phyloP scores from a whole-genome alignment of 2,888 invertebrate genomes.

The Pemphredon lugubris region DNA sequence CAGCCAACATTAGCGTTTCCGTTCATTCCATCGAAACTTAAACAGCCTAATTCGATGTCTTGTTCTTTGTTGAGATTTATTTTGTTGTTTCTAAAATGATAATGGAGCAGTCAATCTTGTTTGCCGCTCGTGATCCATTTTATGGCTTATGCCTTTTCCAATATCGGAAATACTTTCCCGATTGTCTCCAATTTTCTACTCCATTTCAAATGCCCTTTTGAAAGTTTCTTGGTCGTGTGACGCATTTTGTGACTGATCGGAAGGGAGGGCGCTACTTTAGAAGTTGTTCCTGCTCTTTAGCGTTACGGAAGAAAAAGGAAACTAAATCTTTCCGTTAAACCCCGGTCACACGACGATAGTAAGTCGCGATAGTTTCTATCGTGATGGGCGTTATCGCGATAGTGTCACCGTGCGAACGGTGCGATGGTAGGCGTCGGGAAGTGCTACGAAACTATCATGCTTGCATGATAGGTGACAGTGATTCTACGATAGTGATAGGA shows the following conservation, averaged over 20 bases:
- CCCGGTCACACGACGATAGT: neutral
- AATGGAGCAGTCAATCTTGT: slow-evolving; percentile 39
- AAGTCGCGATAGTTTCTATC: neutral
- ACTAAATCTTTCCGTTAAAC: slow-evolving; percentile 7
- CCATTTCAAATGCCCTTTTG: slow-evolving; percentile 41
- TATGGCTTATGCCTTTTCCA: slow-evolving; percentile 33
- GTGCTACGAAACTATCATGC: too few relatives aligned
- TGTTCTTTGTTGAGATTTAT: neutral
- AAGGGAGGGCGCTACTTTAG: neutral
- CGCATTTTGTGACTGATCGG: slow-evolving; percentile 26
- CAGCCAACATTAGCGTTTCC: too few relatives aligned
- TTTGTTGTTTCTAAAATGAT: slow-evolving; percentile 10
- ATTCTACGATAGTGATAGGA: too few relatives aligned
- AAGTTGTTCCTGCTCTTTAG: neutral
- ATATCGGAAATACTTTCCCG: slow-evolving; percentile 47
- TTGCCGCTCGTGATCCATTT: slow-evolving; percentile 36
- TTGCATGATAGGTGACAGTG: too few relatives aligned
- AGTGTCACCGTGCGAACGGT: too few relatives aligned
- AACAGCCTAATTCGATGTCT: neutral
- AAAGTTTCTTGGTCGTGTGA: slow-evolving; percentile 23
- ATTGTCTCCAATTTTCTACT: slow-evolving; percentile 52
- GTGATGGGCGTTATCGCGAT: neutral
- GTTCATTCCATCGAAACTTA: neutral
- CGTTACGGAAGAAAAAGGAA: slow-evolving; percentile 10
- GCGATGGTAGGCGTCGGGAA: too few relatives aligned